Evolutionary conservation across 2,888 invertebrate species (phyloP).

Genomic region (Furcula furcula): DNA sequence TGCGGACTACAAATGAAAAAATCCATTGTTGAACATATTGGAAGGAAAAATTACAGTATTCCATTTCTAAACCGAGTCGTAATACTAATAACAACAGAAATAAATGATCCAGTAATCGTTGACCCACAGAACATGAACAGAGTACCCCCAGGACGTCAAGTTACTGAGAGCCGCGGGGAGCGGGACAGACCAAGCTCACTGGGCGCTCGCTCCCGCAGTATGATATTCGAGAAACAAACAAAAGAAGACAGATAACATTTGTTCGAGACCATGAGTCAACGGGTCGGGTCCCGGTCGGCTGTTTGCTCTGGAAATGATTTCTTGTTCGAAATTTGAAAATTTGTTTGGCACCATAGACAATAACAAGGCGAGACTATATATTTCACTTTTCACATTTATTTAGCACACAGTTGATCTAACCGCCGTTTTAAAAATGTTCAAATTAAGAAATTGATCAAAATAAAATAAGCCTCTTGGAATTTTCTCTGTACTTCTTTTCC

Average conservation of each 20-base stretch:
- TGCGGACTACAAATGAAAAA: too few species aligned
- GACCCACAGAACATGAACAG: slow-evolving; percentile 30
- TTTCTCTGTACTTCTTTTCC: not conserved
- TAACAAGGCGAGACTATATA: too few species aligned
- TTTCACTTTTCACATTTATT: too few species aligned
- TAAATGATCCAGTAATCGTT: slow-evolving; percentile 40
- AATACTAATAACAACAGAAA: slow-evolving; percentile 48
- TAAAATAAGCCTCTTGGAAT: too few species aligned
- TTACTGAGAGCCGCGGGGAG: slow-evolving; percentile 12
- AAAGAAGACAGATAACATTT: slow-evolving; percentile 78
- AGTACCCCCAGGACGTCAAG: slow-evolving; percentile 11
- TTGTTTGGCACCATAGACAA: too few species aligned
- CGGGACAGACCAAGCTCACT: slow-evolving; percentile 33
- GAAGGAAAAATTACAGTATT: slow-evolving; percentile 34
- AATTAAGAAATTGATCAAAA: too few species aligned
- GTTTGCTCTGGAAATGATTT: slow-evolving; percentile 40
- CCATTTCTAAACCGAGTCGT: slow-evolving; percentile 43
- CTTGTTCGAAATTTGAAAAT: slow-evolving; percentile 46
- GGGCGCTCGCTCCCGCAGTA: slow-evolving; percentile 45
- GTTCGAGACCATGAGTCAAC: slow-evolving; percentile 71
- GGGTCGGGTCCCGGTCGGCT: slow-evolving; percentile 51
- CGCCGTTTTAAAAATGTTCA: too few species aligned
- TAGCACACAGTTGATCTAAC: too few species aligned
- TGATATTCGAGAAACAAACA: slow-evolving; percentile 76
- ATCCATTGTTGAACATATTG: slow-evolving; percentile 6